phyloP scores from a whole-genome alignment of 2,797 vertebrate species.

The Karalla daura region DNA sequence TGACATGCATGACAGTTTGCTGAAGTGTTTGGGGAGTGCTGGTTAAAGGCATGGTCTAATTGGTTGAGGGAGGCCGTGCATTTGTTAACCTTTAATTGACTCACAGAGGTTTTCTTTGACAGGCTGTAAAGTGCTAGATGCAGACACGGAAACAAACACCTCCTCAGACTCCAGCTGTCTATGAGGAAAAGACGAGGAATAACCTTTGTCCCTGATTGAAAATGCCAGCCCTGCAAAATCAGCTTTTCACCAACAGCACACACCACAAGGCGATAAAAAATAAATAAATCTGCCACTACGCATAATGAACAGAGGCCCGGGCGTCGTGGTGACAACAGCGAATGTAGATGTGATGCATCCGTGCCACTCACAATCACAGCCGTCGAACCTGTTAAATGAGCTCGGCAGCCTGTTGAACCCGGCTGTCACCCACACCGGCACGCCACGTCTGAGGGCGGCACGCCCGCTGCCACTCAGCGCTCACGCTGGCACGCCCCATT shows the following conservation, averaged over 20 bases:
- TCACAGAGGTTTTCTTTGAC: not conserved
- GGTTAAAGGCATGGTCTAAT: not conserved
- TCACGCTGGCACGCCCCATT: too few species aligned
- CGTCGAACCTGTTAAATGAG: conserved; percentile 18
- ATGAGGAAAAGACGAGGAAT: not conserved
- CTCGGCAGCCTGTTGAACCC: conserved; percentile 18
- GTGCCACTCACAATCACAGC: conserved; percentile 10
- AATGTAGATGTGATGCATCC: conserved; percentile 14
- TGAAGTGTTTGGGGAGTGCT: too few species aligned
- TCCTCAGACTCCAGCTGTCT: not conserved
- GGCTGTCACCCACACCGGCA: conserved; percentile 29
- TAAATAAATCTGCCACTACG: not conserved
- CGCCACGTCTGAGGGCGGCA: not conserved
- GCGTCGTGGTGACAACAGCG: not conserved
- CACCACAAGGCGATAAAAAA: not conserved
- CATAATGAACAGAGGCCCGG: not conserved
- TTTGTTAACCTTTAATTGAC: conserved; percentile 39
- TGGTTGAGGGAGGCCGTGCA: conserved; percentile 4
- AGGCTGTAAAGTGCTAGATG: not conserved
- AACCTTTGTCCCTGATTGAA: conserved; percentile 17
- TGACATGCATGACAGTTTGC: too few species aligned
- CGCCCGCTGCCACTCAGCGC: not conserved
- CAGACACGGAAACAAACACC: not conserved
- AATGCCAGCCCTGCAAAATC: conserved; percentile 29
- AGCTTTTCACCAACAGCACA: conserved; percentile 1